Evolutionary conservation across 2,888 invertebrate species (phyloP).

Genomic region (Drosophila macrothrix): DNA sequence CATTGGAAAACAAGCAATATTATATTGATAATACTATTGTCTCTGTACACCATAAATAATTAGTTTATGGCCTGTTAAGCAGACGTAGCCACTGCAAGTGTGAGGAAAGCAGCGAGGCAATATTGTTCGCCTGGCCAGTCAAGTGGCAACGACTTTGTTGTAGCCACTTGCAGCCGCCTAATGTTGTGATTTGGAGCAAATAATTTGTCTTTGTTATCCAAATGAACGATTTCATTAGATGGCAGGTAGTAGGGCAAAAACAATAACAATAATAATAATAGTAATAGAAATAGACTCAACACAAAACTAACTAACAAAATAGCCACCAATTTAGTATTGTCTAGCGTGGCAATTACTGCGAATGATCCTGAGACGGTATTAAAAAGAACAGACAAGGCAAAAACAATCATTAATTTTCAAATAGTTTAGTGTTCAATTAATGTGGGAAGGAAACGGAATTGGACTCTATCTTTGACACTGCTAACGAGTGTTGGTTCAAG

Average conservation of each 20-base stretch:
- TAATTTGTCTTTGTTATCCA: slow-evolving; percentile 70
- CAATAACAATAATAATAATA: slow-evolving; percentile 1
- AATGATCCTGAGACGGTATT: neutral
- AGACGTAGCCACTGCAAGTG: slow-evolving; percentile 2
- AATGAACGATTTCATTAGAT: slow-evolving; percentile 53
- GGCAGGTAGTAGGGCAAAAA: neutral
- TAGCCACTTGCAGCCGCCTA: slow-evolving; percentile 36
- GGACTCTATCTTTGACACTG: slow-evolving; percentile 20
- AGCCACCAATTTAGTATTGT: neutral
- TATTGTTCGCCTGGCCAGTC: slow-evolving; percentile 24
- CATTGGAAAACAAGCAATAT: slow-evolving; percentile 35
- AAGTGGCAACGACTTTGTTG: slow-evolving; percentile 59
- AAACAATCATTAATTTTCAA: slow-evolving; percentile 1
- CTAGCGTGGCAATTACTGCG: neutral
- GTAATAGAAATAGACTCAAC: neutral
- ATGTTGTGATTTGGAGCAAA: slow-evolving; percentile 65
- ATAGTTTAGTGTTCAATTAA: neutral
- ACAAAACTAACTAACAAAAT: neutral
- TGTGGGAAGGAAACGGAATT: neutral
- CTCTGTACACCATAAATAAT: slow-evolving; percentile 29
- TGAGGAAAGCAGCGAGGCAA: slow-evolving; percentile 6
- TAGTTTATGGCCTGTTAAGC: slow-evolving; percentile 42
- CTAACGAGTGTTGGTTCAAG: slow-evolving; percentile 29
- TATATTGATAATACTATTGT: slow-evolving; percentile 30
- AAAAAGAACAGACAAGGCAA: slow-evolving; percentile 12